Base-by-base conservation (phyloP, 2,113 vertebrate species). In the human (Homo sapiens) region DNA sequence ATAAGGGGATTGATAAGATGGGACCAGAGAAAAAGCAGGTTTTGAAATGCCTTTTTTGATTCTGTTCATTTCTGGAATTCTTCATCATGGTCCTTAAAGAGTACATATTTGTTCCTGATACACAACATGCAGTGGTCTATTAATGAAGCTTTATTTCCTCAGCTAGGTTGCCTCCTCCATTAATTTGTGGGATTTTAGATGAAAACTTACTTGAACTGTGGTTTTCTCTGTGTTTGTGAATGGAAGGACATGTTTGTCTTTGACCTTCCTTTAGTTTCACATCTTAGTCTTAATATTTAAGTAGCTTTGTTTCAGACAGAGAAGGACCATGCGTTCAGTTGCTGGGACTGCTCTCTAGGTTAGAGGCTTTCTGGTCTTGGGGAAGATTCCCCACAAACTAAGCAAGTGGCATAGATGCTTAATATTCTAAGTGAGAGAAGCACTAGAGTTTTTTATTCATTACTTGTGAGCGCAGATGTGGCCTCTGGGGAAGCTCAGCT, bases 11-110 rank as follows among this genome's bases (percentile, higher is more conserved):
- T 50, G 50, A 9, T 8, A 22, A 50, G 14, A 5, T 16, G 0
- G 18, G 5, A 5, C 5, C 38, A 4, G 1, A 5, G 57, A 11
- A 52, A 2, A 10, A 20, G 1, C 10, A 20, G 35, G n/a, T 18
- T 43, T 32, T 8, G 11, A 17, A 40, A 30, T 0, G 59, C 22
- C 13, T 3, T 6, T 32, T 0, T 50, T 1, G 0, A 2, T 8
- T 13, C 38, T 68, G 0, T 25, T 35, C 10, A 0, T n/a, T 1
- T 4, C 81, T 5, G 17, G 4, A 2, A 4, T 32, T 66, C 43
- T n/a, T 55, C 52, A 38, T 14, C 5, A 3, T 0, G 13, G 32
- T 12, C 38, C 23, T 38, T 20, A 10, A 16, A 0, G 5, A 55
- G 23, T 5, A 22, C 5, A 57, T 57, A 57, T 57, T 7, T 57